Evolutionary conservation across 2,888 invertebrate genomes (phyloP).

Genomic region (Criorhina ranunculi): DNA sequence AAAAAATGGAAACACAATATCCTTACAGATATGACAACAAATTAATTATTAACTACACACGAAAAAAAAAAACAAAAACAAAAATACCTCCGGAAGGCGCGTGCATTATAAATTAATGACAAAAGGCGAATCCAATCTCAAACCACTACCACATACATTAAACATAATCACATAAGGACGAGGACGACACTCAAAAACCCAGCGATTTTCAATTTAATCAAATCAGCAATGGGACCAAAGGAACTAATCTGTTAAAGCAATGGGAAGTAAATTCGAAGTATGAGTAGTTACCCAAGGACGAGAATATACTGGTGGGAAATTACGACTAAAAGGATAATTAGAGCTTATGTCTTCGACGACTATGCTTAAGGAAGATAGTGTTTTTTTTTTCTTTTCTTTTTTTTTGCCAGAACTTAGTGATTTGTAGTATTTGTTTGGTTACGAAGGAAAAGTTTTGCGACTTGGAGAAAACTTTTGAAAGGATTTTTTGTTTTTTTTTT

Average conservation of each 20-base stretch:
- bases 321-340: slow-evolving; percentile 25
- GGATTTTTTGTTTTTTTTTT: not conserved
- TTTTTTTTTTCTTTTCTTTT: slow-evolving; percentile 1
- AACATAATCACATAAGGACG: not conserved
- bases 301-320: not conserved
- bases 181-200: not conserved
- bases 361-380: not conserved
- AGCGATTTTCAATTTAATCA: slow-evolving; percentile 12
- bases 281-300: slow-evolving; percentile 12
- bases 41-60: slow-evolving; percentile 34
- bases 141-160: not conserved
- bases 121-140: not conserved
- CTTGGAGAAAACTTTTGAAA: not conserved
- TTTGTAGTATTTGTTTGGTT: not conserved
- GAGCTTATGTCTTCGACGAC: slow-evolving; percentile 17
- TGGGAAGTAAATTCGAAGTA: slow-evolving; percentile 11
- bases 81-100: slow-evolving; percentile 11
- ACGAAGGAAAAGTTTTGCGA: not conserved
- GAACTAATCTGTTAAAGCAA: slow-evolving; percentile 14
- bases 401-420: not conserved
- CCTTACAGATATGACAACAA: slow-evolving; percentile 29
- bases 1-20: slow-evolving; percentile 10
- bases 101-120: slow-evolving; percentile 18
- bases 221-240: slow-evolving; percentile 2
- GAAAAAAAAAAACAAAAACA: slow-evolving; percentile 14